These are phyloP conservation scores for Drosophila subsilvestris DNA, from an alignment of 2,888 invertebrate species.

Conservation along the genomic window DNA sequence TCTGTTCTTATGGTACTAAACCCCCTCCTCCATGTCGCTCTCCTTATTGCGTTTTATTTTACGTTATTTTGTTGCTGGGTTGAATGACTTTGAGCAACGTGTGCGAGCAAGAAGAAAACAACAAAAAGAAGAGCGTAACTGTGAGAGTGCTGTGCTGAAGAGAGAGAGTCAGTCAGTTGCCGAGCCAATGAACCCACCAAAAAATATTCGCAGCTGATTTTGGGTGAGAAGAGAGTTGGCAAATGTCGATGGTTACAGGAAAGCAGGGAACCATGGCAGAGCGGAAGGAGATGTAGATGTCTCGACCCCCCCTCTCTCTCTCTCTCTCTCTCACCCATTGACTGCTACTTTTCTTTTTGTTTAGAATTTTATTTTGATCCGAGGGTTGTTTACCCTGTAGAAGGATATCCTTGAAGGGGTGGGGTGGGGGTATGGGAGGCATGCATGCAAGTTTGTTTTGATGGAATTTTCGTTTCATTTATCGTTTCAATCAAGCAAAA, in stretches of 20 bases:
- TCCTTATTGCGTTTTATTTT: constrained; percentile 68
- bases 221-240: constrained; percentile 21
- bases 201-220: constrained; percentile 66
- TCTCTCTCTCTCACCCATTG: neutral
- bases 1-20: constrained; percentile 26
- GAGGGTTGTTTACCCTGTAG: constrained; percentile 16
- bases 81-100: constrained; percentile 75
- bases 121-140: constrained; percentile 66
- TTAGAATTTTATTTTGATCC: neutral
- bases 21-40: constrained; percentile 24
- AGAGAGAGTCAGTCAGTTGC: constrained; percentile 28
- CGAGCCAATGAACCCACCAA: constrained; percentile 73
- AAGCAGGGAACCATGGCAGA: neutral
- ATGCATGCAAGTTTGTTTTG: constrained; percentile 47
- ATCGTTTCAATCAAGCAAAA: constrained; percentile 33
- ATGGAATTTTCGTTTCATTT: constrained; percentile 56
- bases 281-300: constrained; percentile 17
- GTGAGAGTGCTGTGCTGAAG: constrained; percentile 15
- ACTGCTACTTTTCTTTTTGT: constrained; percentile 21
- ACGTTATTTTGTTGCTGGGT: constrained; percentile 73
- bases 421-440: neutral
- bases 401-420: neutral
- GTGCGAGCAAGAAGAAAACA: constrained; percentile 47
- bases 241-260: constrained; percentile 3
- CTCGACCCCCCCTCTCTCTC: constrained; percentile 20